Base-by-base conservation (phyloP, 2,113 vertebrate genomes). In the Pedetes capensis region DNA sequence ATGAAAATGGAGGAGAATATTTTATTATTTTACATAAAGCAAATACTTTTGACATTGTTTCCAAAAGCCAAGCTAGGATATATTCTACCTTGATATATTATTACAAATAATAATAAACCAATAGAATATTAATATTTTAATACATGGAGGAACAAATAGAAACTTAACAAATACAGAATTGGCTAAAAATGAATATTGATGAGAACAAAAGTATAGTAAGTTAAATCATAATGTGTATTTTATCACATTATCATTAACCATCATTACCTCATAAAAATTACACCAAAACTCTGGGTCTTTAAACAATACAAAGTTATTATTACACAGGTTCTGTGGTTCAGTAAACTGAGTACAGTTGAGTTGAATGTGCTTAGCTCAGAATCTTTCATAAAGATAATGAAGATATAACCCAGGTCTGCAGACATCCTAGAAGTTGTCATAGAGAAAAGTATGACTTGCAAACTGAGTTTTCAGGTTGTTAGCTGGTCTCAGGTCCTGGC, bases 331-430 rank as follows among this genome's bases (percentile, higher is more conserved):
- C 23, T 82, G 17, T 71, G 90, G 25, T 11, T 34, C 22, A 57
- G 4, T 51, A 59, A 44, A 20, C 3, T 39, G 25, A 57, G 1
- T 16, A 34, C 29, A 49, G 11, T 66, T 83, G 63, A 55, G 16
- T 61, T 64, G n/a, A 2, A 18, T 57, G 0, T 0, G 39, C 74
- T 8, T 27, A 16, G 76, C 3, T 53, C 16, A 23, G 14, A 12
- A 3, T 59, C 13, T 63, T 17, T 80, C 9, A 18, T 17, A 4
- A 71, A 13, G 12, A n/a, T 2, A 51, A 3, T 34, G 23, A 76
- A 76, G 17, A 14, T 34, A 17, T 5, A 32, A 66, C 68, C 16
- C 59, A 68, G 39, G n/a, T 7, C 3, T 59, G 14, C 11, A 44
- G 27, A 51, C 27, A 11, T 44, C 1, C 6, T 39, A 49, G 13